Evolutionary conservation across 2,888 invertebrate genomes (phyloP).

Genomic region (Caenorhabditis virilis): DNA sequence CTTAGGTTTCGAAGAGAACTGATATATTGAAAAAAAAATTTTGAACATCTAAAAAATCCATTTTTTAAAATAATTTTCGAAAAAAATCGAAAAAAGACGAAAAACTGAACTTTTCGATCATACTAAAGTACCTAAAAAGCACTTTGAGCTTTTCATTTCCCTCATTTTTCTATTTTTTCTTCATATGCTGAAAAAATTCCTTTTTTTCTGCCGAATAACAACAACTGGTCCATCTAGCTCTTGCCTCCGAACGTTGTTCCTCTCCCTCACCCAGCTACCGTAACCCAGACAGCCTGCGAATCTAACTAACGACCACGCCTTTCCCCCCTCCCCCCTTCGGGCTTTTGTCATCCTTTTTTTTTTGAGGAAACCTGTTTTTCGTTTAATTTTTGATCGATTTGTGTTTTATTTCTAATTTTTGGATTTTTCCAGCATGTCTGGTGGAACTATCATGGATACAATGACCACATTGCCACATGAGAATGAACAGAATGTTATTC

Average conservation of each 20-base stretch:
- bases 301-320: conserved; percentile 2
- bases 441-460: conserved; percentile 63
- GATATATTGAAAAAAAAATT: no score
- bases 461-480: conserved; percentile 57
- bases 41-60: no score
- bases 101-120: no score
- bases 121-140: no score
- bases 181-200: no score
- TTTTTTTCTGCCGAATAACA: no score
- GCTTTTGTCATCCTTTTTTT: conserved; percentile 9
- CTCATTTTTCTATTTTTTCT: neutral
- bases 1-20: no score
- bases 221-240: no score
- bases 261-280: neutral
- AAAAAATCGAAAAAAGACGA: no score
- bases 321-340: no score
- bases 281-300: neutral
- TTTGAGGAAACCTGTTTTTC: neutral
- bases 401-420: neutral
- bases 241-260: no score
- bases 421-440: conserved; percentile 52
- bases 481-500: conserved; percentile 60
- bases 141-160: neutral
- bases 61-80: no score
- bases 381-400: neutral